These are phyloP conservation scores for Lepidurus apus DNA, from an alignment of 1,140 invertebrate species.

Conservation along the genomic window DNA sequence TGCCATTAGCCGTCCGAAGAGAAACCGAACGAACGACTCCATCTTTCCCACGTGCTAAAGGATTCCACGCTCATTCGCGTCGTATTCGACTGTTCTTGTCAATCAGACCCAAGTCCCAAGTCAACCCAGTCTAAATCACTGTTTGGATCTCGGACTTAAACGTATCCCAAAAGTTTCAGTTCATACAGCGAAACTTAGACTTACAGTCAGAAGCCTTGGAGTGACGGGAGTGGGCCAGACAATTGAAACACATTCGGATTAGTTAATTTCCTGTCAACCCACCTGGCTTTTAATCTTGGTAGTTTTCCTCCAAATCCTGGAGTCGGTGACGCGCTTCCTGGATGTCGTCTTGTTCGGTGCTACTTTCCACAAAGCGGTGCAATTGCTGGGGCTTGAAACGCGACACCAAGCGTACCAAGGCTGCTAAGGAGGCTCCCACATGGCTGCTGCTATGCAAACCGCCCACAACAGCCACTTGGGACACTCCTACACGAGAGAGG, in stretches of 20 bases:
- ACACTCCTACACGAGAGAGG: neutral
- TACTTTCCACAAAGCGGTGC: conserved; percentile 26
- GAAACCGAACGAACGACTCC: too few species aligned
- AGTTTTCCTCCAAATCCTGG: conserved; percentile 22
- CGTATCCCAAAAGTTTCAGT: too few species aligned
- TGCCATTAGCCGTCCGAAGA: too few species aligned
- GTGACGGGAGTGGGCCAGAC: too few species aligned
- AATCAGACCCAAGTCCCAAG: neutral
- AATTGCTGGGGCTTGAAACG: conserved; percentile 25
- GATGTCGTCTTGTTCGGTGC: conserved; percentile 20
- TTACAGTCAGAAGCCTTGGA: too few species aligned
- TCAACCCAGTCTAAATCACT: conserved; percentile 26
- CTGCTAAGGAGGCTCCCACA: neutral
- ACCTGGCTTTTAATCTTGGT: neutral
- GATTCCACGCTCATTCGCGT: neutral
- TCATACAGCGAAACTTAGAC: too few species aligned
- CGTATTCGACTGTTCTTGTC: neutral
- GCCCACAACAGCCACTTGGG: neutral
- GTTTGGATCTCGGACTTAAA: conserved; percentile 9
- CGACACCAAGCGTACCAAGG: neutral
- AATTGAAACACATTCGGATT: too few species aligned
- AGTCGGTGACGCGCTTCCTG: neutral
- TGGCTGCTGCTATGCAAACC: conserved; percentile 24
- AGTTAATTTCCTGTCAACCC: too few species aligned
- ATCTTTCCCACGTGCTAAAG: neutral